Evolutionary conservation across 2,888 invertebrate genomes (phyloP).

Genomic region (Ganaspis brasiliensis): DNA sequence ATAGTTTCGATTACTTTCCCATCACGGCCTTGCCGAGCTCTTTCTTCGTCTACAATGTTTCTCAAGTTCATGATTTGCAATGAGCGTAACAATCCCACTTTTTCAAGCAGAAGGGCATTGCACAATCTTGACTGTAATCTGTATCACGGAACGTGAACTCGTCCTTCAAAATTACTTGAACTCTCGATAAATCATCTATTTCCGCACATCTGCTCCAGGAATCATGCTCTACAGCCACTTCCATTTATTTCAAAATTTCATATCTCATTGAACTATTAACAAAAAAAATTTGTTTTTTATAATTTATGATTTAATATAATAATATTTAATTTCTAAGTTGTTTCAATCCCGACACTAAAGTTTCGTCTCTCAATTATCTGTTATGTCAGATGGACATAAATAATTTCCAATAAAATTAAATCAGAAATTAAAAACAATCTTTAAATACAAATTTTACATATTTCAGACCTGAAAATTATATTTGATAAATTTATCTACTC

Average conservation of each 20-base stretch:
- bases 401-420: too few relatives aligned
- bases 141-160: slow-evolving; percentile 34
- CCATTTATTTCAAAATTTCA: slow-evolving; percentile 7
- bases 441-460: too few relatives aligned
- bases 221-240: slow-evolving; percentile 24
- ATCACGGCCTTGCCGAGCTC: slow-evolving; percentile 29
- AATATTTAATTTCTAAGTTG: too few relatives aligned
- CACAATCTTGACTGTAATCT: slow-evolving; percentile 28
- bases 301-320: too few relatives aligned
- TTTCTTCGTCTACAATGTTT: background rate
- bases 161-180: slow-evolving; percentile 42
- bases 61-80: slow-evolving; percentile 37
- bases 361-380: too few relatives aligned
- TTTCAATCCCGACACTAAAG: too few relatives aligned
- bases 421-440: too few relatives aligned
- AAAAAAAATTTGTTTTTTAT: too few relatives aligned
- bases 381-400: too few relatives aligned
- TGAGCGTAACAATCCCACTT: slow-evolving; percentile 14
- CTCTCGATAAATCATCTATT: slow-evolving; percentile 19
- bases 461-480: too few relatives aligned
- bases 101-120: slow-evolving; percentile 22
- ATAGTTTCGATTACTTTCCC: slow-evolving; percentile 36
- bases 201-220: slow-evolving; percentile 36
- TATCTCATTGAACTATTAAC: background rate
- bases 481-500: too few relatives aligned